phyloP scores from a whole-genome alignment of 92 coral and sea anemone genomes.

The Phenganax stokvisi region DNA sequence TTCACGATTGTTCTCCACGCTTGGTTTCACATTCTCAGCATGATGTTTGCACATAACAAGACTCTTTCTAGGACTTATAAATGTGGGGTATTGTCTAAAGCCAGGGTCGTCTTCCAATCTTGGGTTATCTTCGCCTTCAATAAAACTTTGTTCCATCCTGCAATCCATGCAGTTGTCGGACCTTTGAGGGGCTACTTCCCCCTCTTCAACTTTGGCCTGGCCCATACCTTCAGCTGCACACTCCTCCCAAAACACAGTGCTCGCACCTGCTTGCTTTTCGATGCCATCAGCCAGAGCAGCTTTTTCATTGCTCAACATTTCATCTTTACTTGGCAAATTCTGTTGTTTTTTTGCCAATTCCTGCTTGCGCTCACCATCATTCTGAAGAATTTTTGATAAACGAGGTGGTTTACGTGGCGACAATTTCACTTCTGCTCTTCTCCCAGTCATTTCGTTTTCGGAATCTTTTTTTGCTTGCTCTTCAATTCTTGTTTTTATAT shows the following conservation, averaged over 20 bases:
- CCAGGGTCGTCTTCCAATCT: neutral
- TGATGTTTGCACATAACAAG: conserved; percentile 37
- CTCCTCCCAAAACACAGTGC: neutral
- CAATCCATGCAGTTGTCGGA: conserved; percentile 21
- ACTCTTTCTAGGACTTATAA: conserved; percentile 38
- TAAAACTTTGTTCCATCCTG: conserved; percentile 16
- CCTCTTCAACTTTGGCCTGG: neutral
- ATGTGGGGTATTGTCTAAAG: conserved; percentile 29
- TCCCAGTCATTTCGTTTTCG: neutral
- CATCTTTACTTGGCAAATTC: neutral
- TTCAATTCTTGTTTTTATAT: neutral
- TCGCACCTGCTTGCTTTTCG: neutral
- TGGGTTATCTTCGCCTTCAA: conserved; percentile 5
- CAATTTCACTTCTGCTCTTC: neutral
- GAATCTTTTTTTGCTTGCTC: neutral
- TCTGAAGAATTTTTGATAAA: neutral
- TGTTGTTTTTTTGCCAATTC: neutral
- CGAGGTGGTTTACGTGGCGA: conserved; percentile 11
- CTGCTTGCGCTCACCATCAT: neutral
- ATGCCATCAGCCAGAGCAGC: neutral
- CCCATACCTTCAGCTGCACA: neutral
- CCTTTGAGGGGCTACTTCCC: neutral
- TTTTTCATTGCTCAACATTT: neutral
- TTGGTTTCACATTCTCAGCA: conserved; percentile 4
- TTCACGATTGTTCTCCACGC: neutral